Conservation (phyloP, 2,888 invertebrate genomes). For the Ischnura elegans region DNA sequence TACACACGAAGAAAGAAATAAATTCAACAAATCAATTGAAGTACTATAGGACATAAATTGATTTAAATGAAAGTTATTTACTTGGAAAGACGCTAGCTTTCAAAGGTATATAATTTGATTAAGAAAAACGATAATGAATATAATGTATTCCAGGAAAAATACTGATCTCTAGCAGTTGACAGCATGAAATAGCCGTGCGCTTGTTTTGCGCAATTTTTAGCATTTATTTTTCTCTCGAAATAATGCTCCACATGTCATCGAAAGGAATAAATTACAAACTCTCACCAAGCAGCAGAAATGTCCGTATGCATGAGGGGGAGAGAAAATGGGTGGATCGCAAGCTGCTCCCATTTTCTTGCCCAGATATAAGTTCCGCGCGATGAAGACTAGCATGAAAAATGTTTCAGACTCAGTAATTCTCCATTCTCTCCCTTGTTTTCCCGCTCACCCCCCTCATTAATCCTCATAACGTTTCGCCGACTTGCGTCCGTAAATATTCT, state of each 20-base stretch:
- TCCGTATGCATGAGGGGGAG: no score
- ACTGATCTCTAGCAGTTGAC: no score
- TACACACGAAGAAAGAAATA: no score
- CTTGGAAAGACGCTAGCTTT: no score
- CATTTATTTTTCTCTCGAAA: not conserved
- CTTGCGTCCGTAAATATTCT: constrained; percentile 15
- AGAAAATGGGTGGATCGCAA: not conserved
- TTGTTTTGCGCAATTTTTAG: not conserved
- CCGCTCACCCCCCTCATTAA: not conserved
- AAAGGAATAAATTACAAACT: not conserved
- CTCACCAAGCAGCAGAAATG: not conserved
- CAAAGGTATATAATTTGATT: no score
- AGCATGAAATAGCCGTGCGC: no score
- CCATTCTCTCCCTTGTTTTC: not conserved
- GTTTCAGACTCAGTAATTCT: not conserved
- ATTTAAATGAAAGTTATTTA: no score
- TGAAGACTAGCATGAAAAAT: constrained; percentile 8
- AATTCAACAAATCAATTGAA: no score
- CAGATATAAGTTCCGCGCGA: not conserved
- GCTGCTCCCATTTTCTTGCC: not conserved
- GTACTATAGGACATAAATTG: no score
- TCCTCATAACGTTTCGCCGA: constrained; percentile 21
- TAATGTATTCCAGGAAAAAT: no score
- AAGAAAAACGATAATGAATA: no score
- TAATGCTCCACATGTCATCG: not conserved